Evolutionary conservation across 2,797 vertebrate species (phyloP), one percentile per base, ranked within the genome.

Genomic region (Neosalanx taihuensis): DNA sequence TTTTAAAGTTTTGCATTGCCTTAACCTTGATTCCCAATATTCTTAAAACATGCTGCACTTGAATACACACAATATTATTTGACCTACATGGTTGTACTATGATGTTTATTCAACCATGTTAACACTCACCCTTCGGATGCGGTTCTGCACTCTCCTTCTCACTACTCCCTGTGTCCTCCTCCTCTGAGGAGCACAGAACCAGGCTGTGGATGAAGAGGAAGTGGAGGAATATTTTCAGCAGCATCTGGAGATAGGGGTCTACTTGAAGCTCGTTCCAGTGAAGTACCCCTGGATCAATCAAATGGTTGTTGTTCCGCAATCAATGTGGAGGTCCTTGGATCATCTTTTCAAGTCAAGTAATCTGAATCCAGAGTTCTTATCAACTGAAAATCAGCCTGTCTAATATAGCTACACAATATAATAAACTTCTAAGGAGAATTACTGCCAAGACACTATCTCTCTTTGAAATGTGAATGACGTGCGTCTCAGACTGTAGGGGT

Each of bases 141-240:
- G 51, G 46, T 35, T 71, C 68, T 9, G 66, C 67, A 3, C 59
- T 60, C 26, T 75, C 75, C 12, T 73, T 73, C 65, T 82, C 75
- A 12, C 69, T 70, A 74, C 79, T 85, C 15, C 29, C 70, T 18
- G 49, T 70, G 23, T 77, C 78, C 68, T 81, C 77, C 31, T 84
- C 81, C 3, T 75, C 76, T 10, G 74, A 69, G 31, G 70, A 35
- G 1, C 26, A 51, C 5, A 41, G 29, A 56, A 74, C 64, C 69
- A 76, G 63, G 58, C 63, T 29, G 6, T 72, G 71, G 58, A 76
- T 6, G 46, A 84, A 61, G 66, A 82, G 69, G 37, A 84, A 33
- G 5, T 66, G 59, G 62, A 81, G 57, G 46, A 82, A 75, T 26
- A 75, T 66, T n/a, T 72, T 63, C 18, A 75, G 64, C 57, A 72